Percentiles rank a stretch among this genome's conserved stretches.
Conservation (phyloP, 2,797 vertebrate genomes). For the Poecilia wingei region DNA sequence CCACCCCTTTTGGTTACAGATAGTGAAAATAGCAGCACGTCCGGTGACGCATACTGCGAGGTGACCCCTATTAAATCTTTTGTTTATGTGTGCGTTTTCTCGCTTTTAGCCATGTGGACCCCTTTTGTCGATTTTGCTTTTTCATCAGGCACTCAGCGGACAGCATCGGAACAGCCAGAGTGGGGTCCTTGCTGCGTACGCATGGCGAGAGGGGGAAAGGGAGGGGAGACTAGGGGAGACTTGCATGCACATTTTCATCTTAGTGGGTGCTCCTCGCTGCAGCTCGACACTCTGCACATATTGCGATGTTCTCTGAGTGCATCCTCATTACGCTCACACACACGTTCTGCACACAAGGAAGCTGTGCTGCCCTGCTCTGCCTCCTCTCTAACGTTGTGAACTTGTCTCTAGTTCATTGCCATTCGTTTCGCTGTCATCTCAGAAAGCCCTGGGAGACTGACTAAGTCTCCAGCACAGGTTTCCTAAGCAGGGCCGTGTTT, state of each 20-base stretch:
- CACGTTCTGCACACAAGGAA: constrained; percentile 17
- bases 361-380: constrained; percentile 37
- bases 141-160: constrained; percentile 78
- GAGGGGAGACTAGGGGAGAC: constrained; percentile 40
- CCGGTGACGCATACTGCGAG: constrained; percentile 21
- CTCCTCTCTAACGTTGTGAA: constrained; percentile 63
- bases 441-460: constrained; percentile 55
- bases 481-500: constrained; percentile 48
- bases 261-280: constrained; percentile 57
- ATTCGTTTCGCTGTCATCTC: constrained; percentile 73
- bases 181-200: constrained; percentile 76
- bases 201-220: constrained; percentile 46
- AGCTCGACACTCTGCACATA: constrained; percentile 50
- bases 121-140: constrained; percentile 59
- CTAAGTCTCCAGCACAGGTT: constrained; percentile 49
- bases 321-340: constrained; percentile 36
- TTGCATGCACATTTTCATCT: constrained; percentile 62
- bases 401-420: constrained; percentile 73
- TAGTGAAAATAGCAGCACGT: constrained; percentile 20
- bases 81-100: constrained; percentile 57
- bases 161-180: constrained; percentile 65
- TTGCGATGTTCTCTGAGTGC: constrained; percentile 61
- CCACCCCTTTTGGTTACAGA: constrained; percentile 23
- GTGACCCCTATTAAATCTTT: constrained; percentile 57
- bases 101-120: constrained; percentile 52